These are phyloP conservation scores for Eupithecia inturbata DNA, from an alignment of 2,888 invertebrate genomes.

Conservation along the genomic window DNA sequence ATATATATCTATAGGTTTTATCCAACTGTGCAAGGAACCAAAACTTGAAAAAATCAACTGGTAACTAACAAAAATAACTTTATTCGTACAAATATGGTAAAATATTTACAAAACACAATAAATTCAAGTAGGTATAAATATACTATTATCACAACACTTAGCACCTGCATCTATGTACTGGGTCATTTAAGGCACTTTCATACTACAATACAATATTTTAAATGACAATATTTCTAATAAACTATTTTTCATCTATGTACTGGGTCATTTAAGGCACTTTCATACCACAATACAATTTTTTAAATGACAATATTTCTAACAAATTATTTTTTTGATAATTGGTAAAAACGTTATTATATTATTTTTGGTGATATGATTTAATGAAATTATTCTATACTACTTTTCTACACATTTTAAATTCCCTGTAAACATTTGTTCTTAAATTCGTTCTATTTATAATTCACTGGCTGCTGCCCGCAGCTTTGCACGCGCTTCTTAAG, in stretches of 20 bases:
- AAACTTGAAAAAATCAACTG: neutral
- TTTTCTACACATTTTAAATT: neutral
- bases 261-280: conserved; percentile 23
- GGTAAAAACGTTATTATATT: neutral
- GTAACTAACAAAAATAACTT: conserved; percentile 24
- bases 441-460: neutral
- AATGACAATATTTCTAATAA: neutral
- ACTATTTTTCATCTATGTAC: conserved; percentile 45
- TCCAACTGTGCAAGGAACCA: neutral
- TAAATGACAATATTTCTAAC: neutral
- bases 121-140: conserved; percentile 35
- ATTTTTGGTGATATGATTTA: neutral
- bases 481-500: too few species aligned
- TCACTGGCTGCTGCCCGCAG: too few species aligned
- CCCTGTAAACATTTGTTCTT: conserved; percentile 4
- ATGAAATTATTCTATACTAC: neutral
- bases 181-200: conserved; percentile 25
- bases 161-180: conserved; percentile 48
- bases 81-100: conserved; percentile 49
- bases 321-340: neutral
- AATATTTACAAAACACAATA: conserved; percentile 48
- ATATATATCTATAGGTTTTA: too few species aligned
- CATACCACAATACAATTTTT: conserved; percentile 13
- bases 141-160: conserved; percentile 68
- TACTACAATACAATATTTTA: conserved; percentile 5